Conservation (phyloP, 1,140 invertebrate species). For the Apis mellifera region DNA sequence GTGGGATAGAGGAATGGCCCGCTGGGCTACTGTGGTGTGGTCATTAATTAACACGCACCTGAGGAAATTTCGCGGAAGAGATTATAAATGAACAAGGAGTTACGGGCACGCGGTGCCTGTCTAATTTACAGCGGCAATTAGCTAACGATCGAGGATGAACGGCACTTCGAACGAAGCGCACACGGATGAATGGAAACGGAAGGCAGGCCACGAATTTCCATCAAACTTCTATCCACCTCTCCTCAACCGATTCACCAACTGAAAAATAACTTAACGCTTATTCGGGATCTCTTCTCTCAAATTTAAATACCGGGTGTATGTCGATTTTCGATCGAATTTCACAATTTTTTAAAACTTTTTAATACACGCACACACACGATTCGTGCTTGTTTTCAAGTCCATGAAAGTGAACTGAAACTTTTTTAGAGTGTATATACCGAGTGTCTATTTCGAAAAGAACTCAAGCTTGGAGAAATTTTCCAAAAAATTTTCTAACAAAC, state of each 20-base stretch:
- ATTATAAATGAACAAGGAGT: slow-evolving; percentile 60
- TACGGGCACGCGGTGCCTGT: slow-evolving; percentile 32
- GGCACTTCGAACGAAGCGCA: slow-evolving; percentile 29
- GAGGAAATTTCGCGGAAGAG: slow-evolving; percentile 62
- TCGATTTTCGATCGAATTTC: neutral
- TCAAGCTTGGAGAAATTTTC: too few species aligned
- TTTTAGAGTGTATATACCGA: too few species aligned
- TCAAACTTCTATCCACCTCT: neutral
- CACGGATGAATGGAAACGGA: slow-evolving; percentile 40
- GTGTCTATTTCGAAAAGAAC: too few species aligned
- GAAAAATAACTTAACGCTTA: neutral
- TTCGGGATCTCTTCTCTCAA: neutral
- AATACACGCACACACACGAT: too few species aligned
- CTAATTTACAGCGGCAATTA: slow-evolving; percentile 59
- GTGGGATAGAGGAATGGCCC: neutral
- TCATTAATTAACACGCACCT: slow-evolving; percentile 63
- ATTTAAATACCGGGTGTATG: neutral
- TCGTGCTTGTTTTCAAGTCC: too few species aligned
- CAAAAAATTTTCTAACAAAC: too few species aligned
- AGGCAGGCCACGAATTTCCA: neutral
- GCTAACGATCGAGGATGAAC: slow-evolving; percentile 54
- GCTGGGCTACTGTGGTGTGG: neutral
- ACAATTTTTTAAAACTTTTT: too few species aligned
- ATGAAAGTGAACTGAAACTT: too few species aligned
- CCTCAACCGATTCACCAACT: neutral